Conservation (phyloP, 2,113 vertebrate species). For the Sylvietta virens region DNA sequence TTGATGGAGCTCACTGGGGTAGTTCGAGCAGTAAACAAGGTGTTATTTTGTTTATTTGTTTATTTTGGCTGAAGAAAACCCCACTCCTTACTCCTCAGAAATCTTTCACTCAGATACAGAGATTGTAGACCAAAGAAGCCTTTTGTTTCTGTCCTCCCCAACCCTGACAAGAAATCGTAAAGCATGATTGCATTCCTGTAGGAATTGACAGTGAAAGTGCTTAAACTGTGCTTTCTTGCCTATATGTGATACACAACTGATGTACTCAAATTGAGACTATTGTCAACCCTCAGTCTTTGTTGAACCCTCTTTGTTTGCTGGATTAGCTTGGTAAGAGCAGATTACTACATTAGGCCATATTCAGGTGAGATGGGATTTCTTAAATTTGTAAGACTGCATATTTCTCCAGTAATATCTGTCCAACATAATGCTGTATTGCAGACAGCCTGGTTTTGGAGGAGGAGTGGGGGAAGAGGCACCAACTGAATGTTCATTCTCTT, state of each 20-base stretch:
- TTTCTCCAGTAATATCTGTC: neutral
- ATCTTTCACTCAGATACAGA: neutral
- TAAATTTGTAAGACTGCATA: neutral
- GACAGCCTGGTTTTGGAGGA: neutral
- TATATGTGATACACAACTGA: neutral
- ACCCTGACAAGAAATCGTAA: neutral
- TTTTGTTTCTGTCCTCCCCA: neutral
- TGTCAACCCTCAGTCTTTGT: neutral
- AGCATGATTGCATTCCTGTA: neutral
- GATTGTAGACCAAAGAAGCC: neutral
- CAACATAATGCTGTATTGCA: neutral
- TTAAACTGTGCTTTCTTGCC: neutral
- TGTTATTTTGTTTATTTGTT: neutral
- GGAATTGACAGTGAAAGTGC: neutral
- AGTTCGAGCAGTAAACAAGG: neutral
- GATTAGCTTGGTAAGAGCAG: neutral
- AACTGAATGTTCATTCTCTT: neutral
- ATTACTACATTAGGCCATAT: neutral
- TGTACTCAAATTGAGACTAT: neutral
- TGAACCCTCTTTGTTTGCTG: neutral
- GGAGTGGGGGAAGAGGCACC: neutral
- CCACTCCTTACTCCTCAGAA: neutral
- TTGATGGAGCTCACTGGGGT: neutral
- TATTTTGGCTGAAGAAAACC: neutral
- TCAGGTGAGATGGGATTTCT: neutral